Base-by-base conservation (phyloP, 2,888 invertebrate genomes). In the Endomychus coccineus region DNA sequence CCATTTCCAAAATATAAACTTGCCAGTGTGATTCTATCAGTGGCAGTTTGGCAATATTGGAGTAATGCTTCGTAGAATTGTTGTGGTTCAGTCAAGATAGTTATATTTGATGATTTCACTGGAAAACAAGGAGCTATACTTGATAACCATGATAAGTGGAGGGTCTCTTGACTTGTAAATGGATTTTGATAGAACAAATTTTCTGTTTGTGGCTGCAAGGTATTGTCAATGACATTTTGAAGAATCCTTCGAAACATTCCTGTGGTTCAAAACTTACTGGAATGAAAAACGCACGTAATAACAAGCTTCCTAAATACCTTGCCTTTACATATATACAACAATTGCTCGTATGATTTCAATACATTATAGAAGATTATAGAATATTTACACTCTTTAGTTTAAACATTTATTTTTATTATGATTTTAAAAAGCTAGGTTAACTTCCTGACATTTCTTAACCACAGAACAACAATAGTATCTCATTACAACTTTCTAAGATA, bases 1-100 rank as follows among this genome's bases (percentile, higher is more conserved):
- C 95, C 95, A 32, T 83, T 92, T 9, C 98, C 97, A 39, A 97
- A 69, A 61, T 98, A 98, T 7, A 98, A 69, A 42, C 97, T 95
- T 3, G 90, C 88, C 31, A 98, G 64, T 0, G 82, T 80, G 52
- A 92, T 83, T 50, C 90, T 73, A 32, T 69, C 67, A 40, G 73
- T 75, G 1, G 90, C 85, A 34, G 62, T 66, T 34, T 67, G 66
- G 56, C 83, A 80, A 58, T 79, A 77, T 27, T 80, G 71, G 45
- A 83, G 62, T 9, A 91, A 59, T 0, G 75, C 78, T 5, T 80
- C 71, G 58, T 90, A 91, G 64, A 91, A 92, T 41, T 75, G 74
- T 31, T 68, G 67, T 0, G 91, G 91, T 52, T 85, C 82, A 25
- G 75, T 74, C 42, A 91, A 76, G 36, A 91, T 75, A 47, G 74